Evolutionary conservation across 2,113 vertebrate genomes (phyloP).

Genomic region (Bettongia penicillata): DNA sequence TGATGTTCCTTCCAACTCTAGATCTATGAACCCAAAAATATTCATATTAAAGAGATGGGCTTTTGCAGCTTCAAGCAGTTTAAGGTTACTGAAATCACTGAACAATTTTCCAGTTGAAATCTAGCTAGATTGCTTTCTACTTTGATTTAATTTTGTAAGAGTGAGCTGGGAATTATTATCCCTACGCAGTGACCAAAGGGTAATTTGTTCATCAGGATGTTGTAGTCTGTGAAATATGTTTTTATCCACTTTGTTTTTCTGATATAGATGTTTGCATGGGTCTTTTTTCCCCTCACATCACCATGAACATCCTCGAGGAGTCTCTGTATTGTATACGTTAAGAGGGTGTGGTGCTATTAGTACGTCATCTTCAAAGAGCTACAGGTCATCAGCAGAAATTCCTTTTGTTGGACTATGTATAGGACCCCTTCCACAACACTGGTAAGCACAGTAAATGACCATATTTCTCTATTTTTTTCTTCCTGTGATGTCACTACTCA

Average conservation of each 20-base stretch:
- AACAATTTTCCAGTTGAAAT: not conserved
- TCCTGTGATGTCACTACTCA: not conserved
- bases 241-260: not conserved
- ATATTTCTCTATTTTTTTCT: not conserved
- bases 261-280: not conserved
- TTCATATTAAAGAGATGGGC: not conserved
- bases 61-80: not conserved
- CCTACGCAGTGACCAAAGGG: not conserved
- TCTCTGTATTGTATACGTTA: not conserved
- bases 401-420: not conserved
- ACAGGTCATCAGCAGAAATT: not conserved
- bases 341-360: not conserved
- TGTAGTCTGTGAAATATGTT: not conserved
- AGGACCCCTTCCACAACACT: not conserved
- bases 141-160: not conserved
- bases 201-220: not conserved
- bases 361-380: not conserved
- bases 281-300: not conserved
- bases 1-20: not conserved
- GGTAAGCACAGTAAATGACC: not conserved
- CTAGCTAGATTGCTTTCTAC: not conserved
- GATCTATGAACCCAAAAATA: not conserved
- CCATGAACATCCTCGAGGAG: not conserved
- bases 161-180: not conserved
- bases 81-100: not conserved